Base-by-base conservation (phyloP, 2,797 vertebrate genomes). In the Parauchenoglanis ngamensis region DNA sequence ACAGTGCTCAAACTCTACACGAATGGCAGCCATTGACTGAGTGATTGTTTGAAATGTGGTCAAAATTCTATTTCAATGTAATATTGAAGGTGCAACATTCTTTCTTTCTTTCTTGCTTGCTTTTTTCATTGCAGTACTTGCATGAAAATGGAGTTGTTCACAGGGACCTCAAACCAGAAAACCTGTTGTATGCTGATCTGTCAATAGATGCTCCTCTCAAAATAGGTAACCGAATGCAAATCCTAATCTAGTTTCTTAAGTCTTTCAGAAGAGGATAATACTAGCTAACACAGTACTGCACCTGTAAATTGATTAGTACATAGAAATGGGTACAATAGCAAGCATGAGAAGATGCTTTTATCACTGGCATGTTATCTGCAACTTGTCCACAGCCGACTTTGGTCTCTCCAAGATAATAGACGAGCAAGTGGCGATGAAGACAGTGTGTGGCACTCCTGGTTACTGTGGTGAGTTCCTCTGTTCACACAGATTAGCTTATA, bases 361-460 rank as follows among this genome's bases (percentile, higher is more conserved):
- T 63, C 35, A 0, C 40, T n/a, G 35, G 23, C 12, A 8, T 63
- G 56, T 61, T 54, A 7, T 73, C 67, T 56, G 28, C 19, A 59
- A 25, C 40, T 78, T 77, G 44, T 61, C 31, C 3, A 56, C 93
- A 97, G 97, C 97, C 0, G 97, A 98, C 94, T 98, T 98, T 0
- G 97, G 97, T 57, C 94, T 97, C 7, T 97, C 97, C 87, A 98
- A 97, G 91, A 97, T 98, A 86, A 94, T 97, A 72, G 96, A 97
- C 7, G 96, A 98, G 5, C 97, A 97, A 90, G 96, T 96, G 85
- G 96, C 97, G 31, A 97, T 97, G 97, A 98, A 97, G 94, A 98
- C 97, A 0, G 94, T 97, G 28, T 98, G 97, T 0, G 97, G 97
- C 10, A 98, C 97, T 0, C 97, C 97, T 0, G 97, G 97, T 12